These are phyloP conservation scores for Bubo blakistoni DNA, from an alignment of 2,113 vertebrate genomes.

Conservation along the genomic window DNA sequence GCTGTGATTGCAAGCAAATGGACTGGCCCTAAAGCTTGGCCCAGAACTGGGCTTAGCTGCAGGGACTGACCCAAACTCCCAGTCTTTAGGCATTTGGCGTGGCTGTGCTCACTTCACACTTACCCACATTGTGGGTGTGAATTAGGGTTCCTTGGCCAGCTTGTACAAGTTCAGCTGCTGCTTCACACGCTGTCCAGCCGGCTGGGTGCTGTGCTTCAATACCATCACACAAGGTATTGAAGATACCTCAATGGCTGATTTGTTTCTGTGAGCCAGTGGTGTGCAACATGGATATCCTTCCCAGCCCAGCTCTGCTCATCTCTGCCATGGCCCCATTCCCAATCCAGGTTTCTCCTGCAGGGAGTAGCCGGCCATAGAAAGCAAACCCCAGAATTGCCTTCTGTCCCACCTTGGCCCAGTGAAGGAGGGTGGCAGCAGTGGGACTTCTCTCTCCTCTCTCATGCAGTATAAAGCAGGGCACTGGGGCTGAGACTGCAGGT, in stretches of 20 bases:
- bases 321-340: background rate
- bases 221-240: accelerated
- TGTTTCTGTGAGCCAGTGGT: background rate
- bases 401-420: background rate
- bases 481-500: background rate
- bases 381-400: background rate
- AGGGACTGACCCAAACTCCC: background rate
- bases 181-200: accelerated
- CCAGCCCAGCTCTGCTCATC: background rate
- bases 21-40: background rate
- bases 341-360: background rate
- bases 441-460: background rate
- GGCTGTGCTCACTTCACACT: background rate
- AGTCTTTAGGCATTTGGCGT: accelerated
- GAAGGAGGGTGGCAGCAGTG: background rate
- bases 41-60: background rate
- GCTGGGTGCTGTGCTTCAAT: background rate
- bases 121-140: background rate
- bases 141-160: background rate
- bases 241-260: accelerated
- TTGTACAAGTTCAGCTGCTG: background rate
- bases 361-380: background rate
- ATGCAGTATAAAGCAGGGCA: background rate
- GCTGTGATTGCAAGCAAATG: background rate
- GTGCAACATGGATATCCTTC: background rate